Evolutionary conservation across 2,113 vertebrate species (phyloP), one percentile per base, ranked within the genome.

Genomic region (Lanius collurio): DNA sequence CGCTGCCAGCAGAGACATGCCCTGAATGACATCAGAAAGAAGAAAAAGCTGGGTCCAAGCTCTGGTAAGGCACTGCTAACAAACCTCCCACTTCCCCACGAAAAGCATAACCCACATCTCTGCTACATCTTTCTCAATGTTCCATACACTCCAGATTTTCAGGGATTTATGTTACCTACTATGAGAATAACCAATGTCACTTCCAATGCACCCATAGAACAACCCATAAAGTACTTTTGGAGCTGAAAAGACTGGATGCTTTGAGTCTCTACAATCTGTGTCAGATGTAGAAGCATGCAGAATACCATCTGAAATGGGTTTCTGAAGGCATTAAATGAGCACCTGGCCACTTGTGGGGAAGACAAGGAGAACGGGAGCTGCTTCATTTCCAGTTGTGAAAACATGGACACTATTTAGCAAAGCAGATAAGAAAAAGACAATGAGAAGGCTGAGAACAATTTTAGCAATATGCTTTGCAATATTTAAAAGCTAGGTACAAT

Each of bases 121-220:
- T 30, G 7, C 33, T 53, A 2, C 0, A 0, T 14, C 31, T 21
- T 46, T 49, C 53, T 77, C 16, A 15, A 14, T 30, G 6, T 5
- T 73, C 7, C 35, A 8, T 33, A 8, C 5, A 4, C 0, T 0
- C 6, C 1, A 1, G 9, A 7, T 73, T 63, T 63, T 4, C 24
- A 59, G 68, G n/a, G 4, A 1, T 90, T 64, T 41, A 10, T 26
- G 6, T 23, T 59, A 14, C 2, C 31, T 39, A 27, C 27, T 15
- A 18, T 1, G 0, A 68, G 14, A 63, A 8, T 15, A 64, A 41
- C 6, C n/a, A 57, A 3, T 0, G 0, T 30, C 5, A 12, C 6
- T 4, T 52, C 18, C 11, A 31, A 26, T 26, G 15, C 24, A 33
- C 2, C 14, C 27, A 3, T 17, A 15, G 55, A 70, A 27, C 37